A percentile compares a stretch with the other conserved stretches of the same genome.
phyloP scores from a whole-genome alignment of 2,888 invertebrate genomes.

The Endomychus coccineus region DNA sequence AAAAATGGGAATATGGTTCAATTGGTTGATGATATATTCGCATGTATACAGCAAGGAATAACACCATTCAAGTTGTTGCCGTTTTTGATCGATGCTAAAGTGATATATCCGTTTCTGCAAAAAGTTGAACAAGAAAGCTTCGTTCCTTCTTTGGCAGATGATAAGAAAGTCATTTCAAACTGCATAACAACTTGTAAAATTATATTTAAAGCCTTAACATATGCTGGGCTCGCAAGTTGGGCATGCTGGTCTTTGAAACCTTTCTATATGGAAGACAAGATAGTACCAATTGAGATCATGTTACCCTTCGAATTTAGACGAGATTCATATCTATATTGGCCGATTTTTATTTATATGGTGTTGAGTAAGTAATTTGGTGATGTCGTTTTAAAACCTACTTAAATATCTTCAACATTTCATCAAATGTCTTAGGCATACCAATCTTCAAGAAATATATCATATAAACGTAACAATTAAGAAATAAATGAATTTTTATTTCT shows the following conservation, averaged over 20 bases:
- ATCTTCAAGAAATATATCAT: too few species aligned
- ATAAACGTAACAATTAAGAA: too few species aligned
- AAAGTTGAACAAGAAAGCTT: conserved; percentile 1
- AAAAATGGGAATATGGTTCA: conserved; percentile 1
- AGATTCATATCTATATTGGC: conserved; percentile 1
- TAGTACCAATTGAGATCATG: conserved; percentile 15
- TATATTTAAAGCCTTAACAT: conserved; percentile 6
- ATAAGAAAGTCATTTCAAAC: conserved; percentile 5
- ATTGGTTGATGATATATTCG: conserved; percentile 1
- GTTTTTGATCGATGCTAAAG: conserved; percentile 1
- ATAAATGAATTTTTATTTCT: too few species aligned
- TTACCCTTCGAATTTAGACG: conserved; percentile 15
- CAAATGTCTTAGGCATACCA: too few species aligned
- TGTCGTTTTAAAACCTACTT: too few species aligned
- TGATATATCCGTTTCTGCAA: conserved; percentile 1
- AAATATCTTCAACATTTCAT: conserved; percentile 4
- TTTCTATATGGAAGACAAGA: conserved; percentile 8
- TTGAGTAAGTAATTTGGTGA: conserved; percentile 8
- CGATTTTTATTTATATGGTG: conserved; percentile 4
- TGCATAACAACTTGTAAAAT: conserved; percentile 4
- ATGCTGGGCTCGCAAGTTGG: conserved; percentile 4
- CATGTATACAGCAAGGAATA: conserved; percentile 8
- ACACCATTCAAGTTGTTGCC: conserved; percentile 9
- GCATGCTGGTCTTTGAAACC: conserved; percentile 9
- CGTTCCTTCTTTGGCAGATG: background rate